Evolutionary conservation across 2,113 vertebrate species (phyloP).

Genomic region (Eidolon helvum): DNA sequence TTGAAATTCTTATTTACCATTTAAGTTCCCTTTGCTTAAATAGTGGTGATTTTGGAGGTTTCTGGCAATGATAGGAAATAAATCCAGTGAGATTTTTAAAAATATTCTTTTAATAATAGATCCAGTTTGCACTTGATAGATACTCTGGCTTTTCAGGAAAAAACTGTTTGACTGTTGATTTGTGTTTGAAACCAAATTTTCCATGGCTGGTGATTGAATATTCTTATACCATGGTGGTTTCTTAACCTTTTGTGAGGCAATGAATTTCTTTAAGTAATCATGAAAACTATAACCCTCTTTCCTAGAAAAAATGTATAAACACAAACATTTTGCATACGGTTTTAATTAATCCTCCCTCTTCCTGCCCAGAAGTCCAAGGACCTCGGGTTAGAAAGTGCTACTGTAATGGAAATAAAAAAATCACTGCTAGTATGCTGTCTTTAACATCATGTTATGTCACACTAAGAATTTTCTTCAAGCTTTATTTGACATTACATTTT

Average conservation of each 20-base stretch:
- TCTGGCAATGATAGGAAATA: conserved; percentile 56
- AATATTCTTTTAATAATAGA: conserved; percentile 1
- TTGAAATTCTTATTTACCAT: conserved; percentile 59
- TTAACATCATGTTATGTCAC: background rate
- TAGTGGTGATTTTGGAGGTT: conserved; percentile 28
- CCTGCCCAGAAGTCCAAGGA: background rate
- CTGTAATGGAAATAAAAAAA: background rate
- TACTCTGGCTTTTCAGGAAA: background rate
- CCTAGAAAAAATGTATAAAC: background rate
- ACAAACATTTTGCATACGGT: background rate
- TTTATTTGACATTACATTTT: conserved; percentile 23
- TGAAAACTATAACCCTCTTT: background rate
- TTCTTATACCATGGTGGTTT: background rate
- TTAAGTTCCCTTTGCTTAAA: conserved; percentile 46
- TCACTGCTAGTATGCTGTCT: background rate
- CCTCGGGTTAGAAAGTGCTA: background rate
- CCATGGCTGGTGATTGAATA: background rate
- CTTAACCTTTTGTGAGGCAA: background rate
- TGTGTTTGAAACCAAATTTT: conserved; percentile 51
- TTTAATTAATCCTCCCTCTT: background rate
- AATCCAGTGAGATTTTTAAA: background rate
- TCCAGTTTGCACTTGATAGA: background rate
- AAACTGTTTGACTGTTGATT: background rate
- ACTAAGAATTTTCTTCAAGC: background rate
- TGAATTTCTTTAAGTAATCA: conserved; percentile 10